Evolutionary conservation across 2,797 vertebrate species (phyloP).

Genomic region (Pachyuromys duprasi): DNA sequence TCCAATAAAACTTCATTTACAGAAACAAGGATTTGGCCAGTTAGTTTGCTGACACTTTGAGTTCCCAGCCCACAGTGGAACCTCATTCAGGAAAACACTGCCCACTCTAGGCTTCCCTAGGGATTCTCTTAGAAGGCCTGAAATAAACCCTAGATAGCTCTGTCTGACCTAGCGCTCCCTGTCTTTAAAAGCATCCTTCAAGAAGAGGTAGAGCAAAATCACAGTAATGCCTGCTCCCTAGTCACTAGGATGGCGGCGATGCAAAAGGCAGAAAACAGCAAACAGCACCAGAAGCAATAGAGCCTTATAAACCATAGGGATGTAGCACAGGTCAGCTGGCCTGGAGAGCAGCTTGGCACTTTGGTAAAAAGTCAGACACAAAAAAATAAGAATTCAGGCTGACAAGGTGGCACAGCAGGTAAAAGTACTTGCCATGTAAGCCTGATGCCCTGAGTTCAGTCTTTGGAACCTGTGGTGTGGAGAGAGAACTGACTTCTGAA

Average conservation of each 20-base stretch:
- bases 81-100: neutral
- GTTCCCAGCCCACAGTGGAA: neutral
- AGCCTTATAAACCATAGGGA: neutral
- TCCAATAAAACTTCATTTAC: constrained; percentile 66
- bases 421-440: neutral
- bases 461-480: neutral
- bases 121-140: neutral
- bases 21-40: constrained; percentile 29
- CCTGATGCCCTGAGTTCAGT: neutral
- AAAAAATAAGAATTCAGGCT: neutral
- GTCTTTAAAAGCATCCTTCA: neutral
- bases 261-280: neutral
- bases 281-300: neutral
- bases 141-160: neutral
- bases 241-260: neutral
- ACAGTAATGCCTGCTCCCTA: neutral
- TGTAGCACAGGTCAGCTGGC: neutral
- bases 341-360: neutral
- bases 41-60: neutral
- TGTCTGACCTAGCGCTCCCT: neutral
- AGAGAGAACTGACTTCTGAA: neutral
- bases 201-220: neutral
- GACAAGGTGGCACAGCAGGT: neutral
- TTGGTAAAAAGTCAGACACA: neutral
- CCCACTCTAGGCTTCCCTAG: neutral